Evolutionary conservation across 2,797 vertebrate species (phyloP).

Genomic region (Falco rusticolus): DNA sequence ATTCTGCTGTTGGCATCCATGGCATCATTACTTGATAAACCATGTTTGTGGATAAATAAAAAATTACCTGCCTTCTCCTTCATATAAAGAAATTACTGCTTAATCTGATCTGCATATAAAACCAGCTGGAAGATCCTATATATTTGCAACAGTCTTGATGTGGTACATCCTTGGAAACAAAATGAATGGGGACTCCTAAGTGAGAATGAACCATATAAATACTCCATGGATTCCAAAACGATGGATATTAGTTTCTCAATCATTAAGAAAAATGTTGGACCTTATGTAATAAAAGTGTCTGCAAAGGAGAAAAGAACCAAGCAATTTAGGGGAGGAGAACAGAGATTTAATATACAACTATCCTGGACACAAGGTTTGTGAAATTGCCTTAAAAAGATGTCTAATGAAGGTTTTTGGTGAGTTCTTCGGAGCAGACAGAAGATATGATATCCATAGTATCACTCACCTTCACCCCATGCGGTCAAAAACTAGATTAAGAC

Average conservation of each 20-base stretch:
- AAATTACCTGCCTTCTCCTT: not conserved
- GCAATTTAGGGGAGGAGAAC: not conserved
- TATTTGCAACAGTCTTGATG: not conserved
- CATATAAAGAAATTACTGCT: not conserved
- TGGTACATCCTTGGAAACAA: not conserved
- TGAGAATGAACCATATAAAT: not conserved
- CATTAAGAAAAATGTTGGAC: not conserved
- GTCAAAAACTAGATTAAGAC: not conserved
- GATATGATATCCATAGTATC: not conserved
- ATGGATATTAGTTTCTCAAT: not conserved
- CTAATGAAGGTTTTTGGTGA: not conserved
- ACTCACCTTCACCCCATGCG: not conserved
- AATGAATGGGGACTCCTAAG: not conserved
- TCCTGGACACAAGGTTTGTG: not conserved
- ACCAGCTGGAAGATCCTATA: not conserved
- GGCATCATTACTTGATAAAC: not conserved
- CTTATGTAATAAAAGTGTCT: not conserved
- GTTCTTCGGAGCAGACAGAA: not conserved
- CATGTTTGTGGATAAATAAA: not conserved
- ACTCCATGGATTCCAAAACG: not conserved
- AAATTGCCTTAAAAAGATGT: not conserved
- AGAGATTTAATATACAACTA: not conserved
- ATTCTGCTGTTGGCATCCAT: not conserved
- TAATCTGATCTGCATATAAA: not conserved
- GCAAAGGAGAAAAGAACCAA: not conserved